Conservation (phyloP, 2,888 invertebrate genomes). For the Epistrophe grossulariae region DNA sequence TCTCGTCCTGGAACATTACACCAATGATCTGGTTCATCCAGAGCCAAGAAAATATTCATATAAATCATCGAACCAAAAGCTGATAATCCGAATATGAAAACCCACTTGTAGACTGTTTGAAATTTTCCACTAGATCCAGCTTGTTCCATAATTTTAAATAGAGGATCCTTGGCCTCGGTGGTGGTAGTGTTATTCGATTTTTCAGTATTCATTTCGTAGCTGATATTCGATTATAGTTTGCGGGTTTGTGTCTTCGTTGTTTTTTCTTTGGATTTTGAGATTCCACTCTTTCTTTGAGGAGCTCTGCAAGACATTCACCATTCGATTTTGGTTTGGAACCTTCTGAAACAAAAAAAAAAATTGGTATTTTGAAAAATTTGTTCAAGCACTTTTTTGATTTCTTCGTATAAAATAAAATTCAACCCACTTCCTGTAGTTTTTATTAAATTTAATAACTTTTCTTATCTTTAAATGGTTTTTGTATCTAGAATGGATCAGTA, state of each 20-base stretch:
- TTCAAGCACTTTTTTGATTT: too few species aligned
- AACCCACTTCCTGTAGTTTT: too few species aligned
- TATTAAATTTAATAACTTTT: too few species aligned
- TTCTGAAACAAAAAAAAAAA: not conserved
- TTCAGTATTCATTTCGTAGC: conserved; percentile 38
- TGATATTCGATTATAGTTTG: not conserved
- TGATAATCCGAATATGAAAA: conserved; percentile 84
- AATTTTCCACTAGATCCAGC: conserved; percentile 85
- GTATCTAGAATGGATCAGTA: too few species aligned
- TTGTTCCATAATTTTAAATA: conserved; percentile 85
- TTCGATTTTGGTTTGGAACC: not conserved
- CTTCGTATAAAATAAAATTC: too few species aligned
- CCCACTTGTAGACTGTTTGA: conserved; percentile 84
- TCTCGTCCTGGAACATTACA: conserved; percentile 85
- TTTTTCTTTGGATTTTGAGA: not conserved
- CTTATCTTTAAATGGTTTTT: too few species aligned
- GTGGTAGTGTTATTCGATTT: conserved; percentile 11
- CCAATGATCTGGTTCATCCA: conserved; percentile 86
- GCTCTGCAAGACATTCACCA: not conserved
- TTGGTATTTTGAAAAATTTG: not conserved
- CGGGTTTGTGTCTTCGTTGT: not conserved
- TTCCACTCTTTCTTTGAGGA: not conserved
- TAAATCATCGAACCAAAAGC: conserved; percentile 84
- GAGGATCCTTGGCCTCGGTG: conserved; percentile 80
- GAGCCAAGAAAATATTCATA: conserved; percentile 85